Percentiles rank a stretch among this genome's conserved stretches.
phyloP scores from a whole-genome alignment of 2,113 vertebrate genomes.

The Parotia lawesii region DNA sequence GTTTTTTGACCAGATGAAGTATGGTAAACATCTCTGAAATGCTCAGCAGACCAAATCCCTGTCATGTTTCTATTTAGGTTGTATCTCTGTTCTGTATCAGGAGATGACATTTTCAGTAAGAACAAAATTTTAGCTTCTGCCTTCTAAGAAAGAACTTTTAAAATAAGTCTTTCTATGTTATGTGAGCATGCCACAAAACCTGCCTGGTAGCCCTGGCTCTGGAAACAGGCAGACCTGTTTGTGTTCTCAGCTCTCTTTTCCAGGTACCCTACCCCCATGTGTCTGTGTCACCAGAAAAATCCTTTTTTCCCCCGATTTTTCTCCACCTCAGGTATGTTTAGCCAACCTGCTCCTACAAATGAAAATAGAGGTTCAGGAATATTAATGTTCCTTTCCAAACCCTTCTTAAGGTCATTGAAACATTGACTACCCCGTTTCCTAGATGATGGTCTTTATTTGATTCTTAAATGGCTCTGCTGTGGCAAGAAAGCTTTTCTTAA shows the following conservation, averaged over 20 bases:
- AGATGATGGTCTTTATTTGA: neutral
- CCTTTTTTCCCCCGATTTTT: accelerated
- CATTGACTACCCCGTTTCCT: neutral
- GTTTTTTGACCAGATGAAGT: neutral
- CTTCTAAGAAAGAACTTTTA: neutral
- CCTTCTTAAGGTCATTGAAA: neutral
- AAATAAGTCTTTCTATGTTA: neutral
- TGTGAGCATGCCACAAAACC: neutral
- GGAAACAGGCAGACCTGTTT: neutral
- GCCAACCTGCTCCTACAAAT: neutral
- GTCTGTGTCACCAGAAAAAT: neutral
- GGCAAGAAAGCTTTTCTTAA: neutral
- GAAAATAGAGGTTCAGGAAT: neutral
- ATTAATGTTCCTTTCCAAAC: neutral
- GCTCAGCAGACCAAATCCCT: neutral
- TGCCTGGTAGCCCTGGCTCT: neutral
- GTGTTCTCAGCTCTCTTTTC: neutral
- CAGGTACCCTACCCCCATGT: neutral
- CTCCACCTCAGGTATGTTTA: neutral
- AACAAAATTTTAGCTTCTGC: neutral
- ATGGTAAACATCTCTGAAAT: neutral
- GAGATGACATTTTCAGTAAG: neutral
- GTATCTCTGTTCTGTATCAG: neutral
- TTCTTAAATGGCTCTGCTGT: neutral
- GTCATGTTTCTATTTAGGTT: neutral